phyloP scores from a whole-genome alignment of 2,113 vertebrate species.

The Clinocottus analis region DNA sequence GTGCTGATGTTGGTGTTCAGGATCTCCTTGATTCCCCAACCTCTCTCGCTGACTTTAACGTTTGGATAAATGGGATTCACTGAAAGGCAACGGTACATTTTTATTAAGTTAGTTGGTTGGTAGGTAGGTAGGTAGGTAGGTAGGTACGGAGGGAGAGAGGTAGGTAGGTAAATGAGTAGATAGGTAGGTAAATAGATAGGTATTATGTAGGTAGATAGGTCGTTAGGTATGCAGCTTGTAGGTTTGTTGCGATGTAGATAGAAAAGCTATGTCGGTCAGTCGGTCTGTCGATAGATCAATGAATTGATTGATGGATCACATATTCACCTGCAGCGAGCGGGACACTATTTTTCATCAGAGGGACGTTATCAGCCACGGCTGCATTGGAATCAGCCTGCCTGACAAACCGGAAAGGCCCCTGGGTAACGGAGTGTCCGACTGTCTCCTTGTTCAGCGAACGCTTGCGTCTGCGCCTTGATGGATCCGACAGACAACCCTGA shows the following conservation, averaged over 20 bases:
- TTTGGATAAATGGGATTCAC: neutral
- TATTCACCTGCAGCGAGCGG: conserved; percentile 12
- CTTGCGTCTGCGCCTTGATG: conserved; percentile 54
- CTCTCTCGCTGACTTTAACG: neutral
- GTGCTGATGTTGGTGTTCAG: conserved; percentile 48
- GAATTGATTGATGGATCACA: neutral
- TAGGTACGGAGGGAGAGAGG: neutral
- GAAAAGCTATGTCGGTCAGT: neutral
- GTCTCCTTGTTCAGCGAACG: conserved; percentile 66
- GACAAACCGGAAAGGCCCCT: conserved; percentile 77
- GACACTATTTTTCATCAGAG: neutral
- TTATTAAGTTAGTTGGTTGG: neutral
- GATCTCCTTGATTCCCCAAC: neutral
- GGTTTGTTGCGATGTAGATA: too few species aligned
- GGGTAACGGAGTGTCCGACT: conserved; percentile 70
- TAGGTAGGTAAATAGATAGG: neutral
- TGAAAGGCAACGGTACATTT: conserved; percentile 19
- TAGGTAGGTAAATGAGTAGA: neutral
- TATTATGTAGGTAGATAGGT: neutral
- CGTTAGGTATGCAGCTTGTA: too few species aligned
- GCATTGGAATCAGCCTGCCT: neutral
- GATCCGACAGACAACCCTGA: conserved; percentile 69
- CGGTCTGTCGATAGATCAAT: neutral
- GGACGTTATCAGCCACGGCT: neutral
- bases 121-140: neutral